These are phyloP conservation scores for Mylabris phalerata DNA, from an alignment of 1,140 invertebrate species.

Conservation along the genomic window DNA sequence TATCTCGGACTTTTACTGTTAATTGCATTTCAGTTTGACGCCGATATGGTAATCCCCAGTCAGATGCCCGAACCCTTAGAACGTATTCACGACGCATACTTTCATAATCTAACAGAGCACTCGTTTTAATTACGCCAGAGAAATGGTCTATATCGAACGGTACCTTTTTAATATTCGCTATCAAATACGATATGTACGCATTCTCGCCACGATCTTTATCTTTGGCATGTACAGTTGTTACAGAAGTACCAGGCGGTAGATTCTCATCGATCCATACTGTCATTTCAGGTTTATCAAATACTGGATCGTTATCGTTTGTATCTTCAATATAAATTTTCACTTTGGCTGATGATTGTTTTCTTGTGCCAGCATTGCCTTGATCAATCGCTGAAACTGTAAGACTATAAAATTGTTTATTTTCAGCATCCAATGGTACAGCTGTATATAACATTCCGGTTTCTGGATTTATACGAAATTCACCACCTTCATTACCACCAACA, in stretches of 20 bases:
- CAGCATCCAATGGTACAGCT: conserved; percentile 76
- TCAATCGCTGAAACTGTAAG: conserved; percentile 87
- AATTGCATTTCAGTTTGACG: conserved; percentile 84
- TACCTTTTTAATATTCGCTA: conserved; percentile 79
- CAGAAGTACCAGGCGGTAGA: conserved; percentile 72
- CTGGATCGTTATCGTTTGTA: conserved; percentile 87
- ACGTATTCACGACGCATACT: conserved; percentile 77
- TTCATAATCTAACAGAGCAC: conserved; percentile 82
- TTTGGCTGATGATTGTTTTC: conserved; percentile 82
- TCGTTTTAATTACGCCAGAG: conserved; percentile 79
- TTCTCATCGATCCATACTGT: conserved; percentile 76
- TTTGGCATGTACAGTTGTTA: conserved; percentile 73
- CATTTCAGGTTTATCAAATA: conserved; percentile 67
- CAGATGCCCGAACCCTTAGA: conserved; percentile 80
- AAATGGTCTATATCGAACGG: conserved; percentile 96
- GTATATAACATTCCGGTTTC: conserved; percentile 87
- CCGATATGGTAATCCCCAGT: conserved; percentile 88
- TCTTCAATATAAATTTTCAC: conserved; percentile 83
- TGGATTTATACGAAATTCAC: conserved; percentile 80
- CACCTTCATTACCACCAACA: conserved; percentile 84
- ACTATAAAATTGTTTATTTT: conserved; percentile 80
- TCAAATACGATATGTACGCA: conserved; percentile 88
- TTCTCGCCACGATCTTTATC: conserved; percentile 92
- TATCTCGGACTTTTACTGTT: conserved; percentile 70
- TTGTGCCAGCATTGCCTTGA: conserved; percentile 73